phyloP scores from a whole-genome alignment of 2,113 vertebrate species.

The Hystrix cristata region DNA sequence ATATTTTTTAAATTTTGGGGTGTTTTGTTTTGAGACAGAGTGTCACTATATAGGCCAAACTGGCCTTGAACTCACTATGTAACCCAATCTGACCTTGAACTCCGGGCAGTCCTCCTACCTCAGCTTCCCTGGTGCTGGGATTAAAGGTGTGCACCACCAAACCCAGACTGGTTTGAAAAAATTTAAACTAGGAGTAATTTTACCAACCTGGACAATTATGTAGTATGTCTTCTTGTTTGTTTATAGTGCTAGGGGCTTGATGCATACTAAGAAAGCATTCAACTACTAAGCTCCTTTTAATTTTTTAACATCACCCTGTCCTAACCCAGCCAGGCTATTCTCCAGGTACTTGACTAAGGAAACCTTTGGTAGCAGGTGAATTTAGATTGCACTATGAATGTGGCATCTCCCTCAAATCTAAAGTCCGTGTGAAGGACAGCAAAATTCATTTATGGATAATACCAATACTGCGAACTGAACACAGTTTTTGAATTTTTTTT shows the following conservation, averaged over 20 bases:
- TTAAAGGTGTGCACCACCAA: background rate
- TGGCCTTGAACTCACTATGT: background rate
- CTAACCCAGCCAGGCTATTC: constrained; percentile 25
- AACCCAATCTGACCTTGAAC: background rate
- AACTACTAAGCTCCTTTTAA: background rate
- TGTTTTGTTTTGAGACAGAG: background rate
- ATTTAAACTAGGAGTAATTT: constrained; percentile 35
- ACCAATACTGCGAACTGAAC: background rate
- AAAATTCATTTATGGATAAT: constrained; percentile 33
- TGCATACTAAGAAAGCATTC: background rate
- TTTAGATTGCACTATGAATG: constrained; percentile 38
- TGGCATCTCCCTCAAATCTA: background rate
- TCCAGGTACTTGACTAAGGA: constrained; percentile 7
- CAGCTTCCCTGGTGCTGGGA: background rate
- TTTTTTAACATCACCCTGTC: constrained; percentile 23
- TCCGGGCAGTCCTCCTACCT: background rate
- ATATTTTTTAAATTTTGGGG: background rate
- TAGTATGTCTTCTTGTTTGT: background rate
- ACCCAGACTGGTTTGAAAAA: constrained; percentile 22
- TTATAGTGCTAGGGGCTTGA: background rate
- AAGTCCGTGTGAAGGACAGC: background rate
- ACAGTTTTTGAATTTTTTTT: background rate
- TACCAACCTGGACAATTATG: background rate
- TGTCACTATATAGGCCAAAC: background rate
- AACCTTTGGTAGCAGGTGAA: background rate